Conservation (phyloP, 2,888 invertebrate species). For the Punctoribates punctum region DNA sequence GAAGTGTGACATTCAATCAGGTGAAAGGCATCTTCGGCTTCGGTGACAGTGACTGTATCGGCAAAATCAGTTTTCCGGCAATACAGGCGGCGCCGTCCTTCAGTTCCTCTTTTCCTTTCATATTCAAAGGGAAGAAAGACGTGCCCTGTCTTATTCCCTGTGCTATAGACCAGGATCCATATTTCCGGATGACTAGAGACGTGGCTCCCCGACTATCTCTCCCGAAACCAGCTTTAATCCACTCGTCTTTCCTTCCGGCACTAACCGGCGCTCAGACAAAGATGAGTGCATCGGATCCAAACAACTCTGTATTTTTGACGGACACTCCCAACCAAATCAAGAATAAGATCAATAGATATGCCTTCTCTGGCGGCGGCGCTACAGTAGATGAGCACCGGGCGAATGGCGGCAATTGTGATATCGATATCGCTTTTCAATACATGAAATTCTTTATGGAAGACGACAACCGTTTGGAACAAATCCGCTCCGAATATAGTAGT, state of each 20-base stretch:
- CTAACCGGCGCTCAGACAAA: constrained; percentile 95
- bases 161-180: constrained; percentile 96
- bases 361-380: constrained; percentile 92
- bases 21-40: constrained; percentile 98
- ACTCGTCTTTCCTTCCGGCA: constrained; percentile 86
- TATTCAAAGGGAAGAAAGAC: constrained; percentile 74
- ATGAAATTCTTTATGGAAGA: constrained; percentile 91
- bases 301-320: constrained; percentile 88
- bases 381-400: constrained; percentile 86
- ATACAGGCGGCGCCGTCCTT: constrained; percentile 93
- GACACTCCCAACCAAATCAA: constrained; percentile 94
- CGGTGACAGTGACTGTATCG: constrained; percentile 89
- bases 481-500: constrained; percentile 71
- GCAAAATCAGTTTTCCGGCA: constrained; percentile 94
- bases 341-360: constrained; percentile 90
- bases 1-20: constrained; percentile 94
- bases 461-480: constrained; percentile 74
- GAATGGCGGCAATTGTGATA: constrained; percentile 82
- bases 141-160: constrained; percentile 87
- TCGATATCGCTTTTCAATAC: constrained; percentile 94
- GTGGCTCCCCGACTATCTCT: constrained; percentile 87
- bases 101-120: constrained; percentile 81
- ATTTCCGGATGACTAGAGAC: constrained; percentile 97
- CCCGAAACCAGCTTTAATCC: constrained; percentile 80
- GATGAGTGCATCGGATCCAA: constrained; percentile 95